Percentiles rank a stretch among this genome's conserved stretches.
phyloP scores from a whole-genome alignment of 64 coral and sea anemone species.

The Montipora foliosa region DNA sequence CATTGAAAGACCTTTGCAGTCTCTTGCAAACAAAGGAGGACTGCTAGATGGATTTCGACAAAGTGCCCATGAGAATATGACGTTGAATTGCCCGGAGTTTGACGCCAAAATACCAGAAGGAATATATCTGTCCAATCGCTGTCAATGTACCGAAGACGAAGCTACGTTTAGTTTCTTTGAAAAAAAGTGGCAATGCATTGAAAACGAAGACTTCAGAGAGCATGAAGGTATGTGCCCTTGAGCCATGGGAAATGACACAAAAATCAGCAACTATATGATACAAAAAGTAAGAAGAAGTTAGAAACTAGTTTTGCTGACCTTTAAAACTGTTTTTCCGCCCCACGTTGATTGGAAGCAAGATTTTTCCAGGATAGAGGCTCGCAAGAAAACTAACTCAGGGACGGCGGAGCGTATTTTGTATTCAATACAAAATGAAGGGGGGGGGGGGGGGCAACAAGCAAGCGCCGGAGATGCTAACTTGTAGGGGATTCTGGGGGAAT shows the following conservation, averaged over 20 bases:
- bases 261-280: not conserved
- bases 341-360: too few species aligned
- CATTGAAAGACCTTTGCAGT: not conserved
- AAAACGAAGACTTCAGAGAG: constrained; percentile 20
- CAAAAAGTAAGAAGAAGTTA: too few species aligned
- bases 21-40: not conserved
- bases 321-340: too few species aligned
- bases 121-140: not conserved
- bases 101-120: not conserved
- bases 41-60: not conserved
- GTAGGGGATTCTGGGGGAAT: too few species aligned
- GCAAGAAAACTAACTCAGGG: too few species aligned
- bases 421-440: too few species aligned
- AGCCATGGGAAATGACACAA: not conserved
- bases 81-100: not conserved
- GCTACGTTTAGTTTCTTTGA: constrained; percentile 20
- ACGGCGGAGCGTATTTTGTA: too few species aligned
- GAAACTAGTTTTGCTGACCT: too few species aligned
- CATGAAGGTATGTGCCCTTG: not conserved
- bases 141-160: not conserved
- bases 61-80: not conserved
- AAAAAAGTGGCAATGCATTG: not conserved
- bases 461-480: too few species aligned
- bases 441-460: too few species aligned
- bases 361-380: too few species aligned